A percentile compares a stretch with the other conserved stretches of the same genome.
These are phyloP conservation scores for Campylomormyrus tamandua DNA, from an alignment of 2,113 vertebrate species.

Conservation along the genomic window DNA sequence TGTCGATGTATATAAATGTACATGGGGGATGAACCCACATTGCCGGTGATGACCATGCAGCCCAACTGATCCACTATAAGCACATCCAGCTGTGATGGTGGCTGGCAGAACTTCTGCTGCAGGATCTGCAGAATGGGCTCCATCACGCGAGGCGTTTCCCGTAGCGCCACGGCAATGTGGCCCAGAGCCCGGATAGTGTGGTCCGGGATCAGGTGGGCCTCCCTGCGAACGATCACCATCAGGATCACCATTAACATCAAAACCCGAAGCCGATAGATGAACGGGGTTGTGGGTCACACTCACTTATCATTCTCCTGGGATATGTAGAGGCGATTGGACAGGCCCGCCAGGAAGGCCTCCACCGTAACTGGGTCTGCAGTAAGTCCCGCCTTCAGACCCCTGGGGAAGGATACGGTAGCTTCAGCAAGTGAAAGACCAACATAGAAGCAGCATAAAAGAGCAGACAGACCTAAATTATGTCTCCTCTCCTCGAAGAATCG, in stretches of 20 bases:
- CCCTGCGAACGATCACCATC: constrained; percentile 52
- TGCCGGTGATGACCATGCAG: constrained; percentile 96
- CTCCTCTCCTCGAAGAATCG: background rate
- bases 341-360: constrained; percentile 91
- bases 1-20: background rate
- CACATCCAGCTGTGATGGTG: constrained; percentile 89
- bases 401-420: constrained; percentile 35
- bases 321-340: constrained; percentile 96
- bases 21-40: constrained; percentile 61
- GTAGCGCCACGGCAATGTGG: constrained; percentile 88
- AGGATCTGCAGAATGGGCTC: constrained; percentile 96
- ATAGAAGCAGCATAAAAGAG: background rate
- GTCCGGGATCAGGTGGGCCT: constrained; percentile 92
- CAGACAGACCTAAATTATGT: background rate
- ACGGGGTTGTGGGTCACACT: constrained; percentile 25
- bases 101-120: constrained; percentile 98
- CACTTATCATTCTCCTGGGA: constrained; percentile 97
- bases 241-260: background rate
- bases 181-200: constrained; percentile 93
- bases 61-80: constrained; percentile 95
- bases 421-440: background rate
- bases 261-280: background rate
- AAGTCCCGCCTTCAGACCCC: constrained; percentile 88
- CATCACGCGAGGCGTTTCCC: constrained; percentile 92
- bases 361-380: constrained; percentile 88